Base-by-base conservation (phyloP, 2,888 invertebrate genomes). In the Dastarcus helophoroides region DNA sequence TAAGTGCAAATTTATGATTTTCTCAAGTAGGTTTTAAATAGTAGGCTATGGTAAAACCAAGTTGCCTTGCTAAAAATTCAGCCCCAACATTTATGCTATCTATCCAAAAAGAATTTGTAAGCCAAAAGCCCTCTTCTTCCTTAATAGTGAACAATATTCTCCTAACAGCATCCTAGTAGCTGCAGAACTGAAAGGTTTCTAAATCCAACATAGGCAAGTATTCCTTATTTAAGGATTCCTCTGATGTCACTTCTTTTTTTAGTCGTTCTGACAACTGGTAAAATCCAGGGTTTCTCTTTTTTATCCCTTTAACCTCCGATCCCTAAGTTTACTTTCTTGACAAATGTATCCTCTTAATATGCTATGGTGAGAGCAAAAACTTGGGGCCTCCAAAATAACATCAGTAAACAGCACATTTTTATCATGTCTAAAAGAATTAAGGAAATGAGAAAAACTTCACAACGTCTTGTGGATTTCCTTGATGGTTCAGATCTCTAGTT, bases 261-360 rank as follows among this genome's bases (percentile, higher is more conserved):
- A n/a, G 85, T 85, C 56, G 84, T 79, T 17, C 79, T 71, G 3
- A 99, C 97, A 19, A 97, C 91, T 2, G 98, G 97, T 43, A 99
- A 63, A 1, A 98, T 93, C 94, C 94, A 98, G 31, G 97, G 97
- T 57, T 89, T 84, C 2, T 89, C 91, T 48, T 84, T 82, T 47
- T 83, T 82, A 35, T 88, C 88, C 48, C 94, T 74, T 62, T 95
- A 97, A 95, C 95, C 95, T 63, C 97, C 97, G 51, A 93, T 83
- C 34, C 88, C 83, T 31, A 98, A 69, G 64, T 90, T 95, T 19
- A 94, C 91, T 73, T 97, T 98, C 39, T 81, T 70, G 31, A 76
- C 69, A 53, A 66, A 67, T 2, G 72, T 60, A 58, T 95, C 94
- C 22, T 82, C 82, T 14, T 64, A 51, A 57, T 69, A 89, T 15